phyloP scores from a whole-genome alignment of 2,888 invertebrate species.

The Poecilobothrus nobilitatus region DNA sequence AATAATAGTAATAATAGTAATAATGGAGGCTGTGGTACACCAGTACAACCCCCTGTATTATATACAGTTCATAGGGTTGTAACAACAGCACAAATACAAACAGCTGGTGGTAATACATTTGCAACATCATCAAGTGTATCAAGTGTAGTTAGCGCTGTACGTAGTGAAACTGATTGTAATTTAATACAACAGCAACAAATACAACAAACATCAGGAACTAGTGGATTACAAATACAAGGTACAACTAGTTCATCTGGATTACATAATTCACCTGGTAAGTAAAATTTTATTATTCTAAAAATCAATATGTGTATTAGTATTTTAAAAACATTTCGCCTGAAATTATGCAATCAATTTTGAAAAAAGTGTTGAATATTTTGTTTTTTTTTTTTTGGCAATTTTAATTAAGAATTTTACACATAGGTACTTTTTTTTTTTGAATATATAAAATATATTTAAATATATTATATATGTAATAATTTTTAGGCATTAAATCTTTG shows the following conservation, averaged over 20 bases:
- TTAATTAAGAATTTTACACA: too few relatives aligned
- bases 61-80: conserved; percentile 44
- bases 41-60: conserved; percentile 36
- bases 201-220: conserved; percentile 23
- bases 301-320: too few relatives aligned
- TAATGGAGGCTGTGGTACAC: conserved; percentile 25
- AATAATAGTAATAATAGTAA: conserved; percentile 20
- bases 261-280: conserved; percentile 37
- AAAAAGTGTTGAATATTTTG: too few relatives aligned
- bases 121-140: conserved; percentile 43
- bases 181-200: conserved; percentile 20
- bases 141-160: conserved; percentile 40
- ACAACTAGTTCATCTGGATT: conserved; percentile 28
- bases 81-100: conserved; percentile 43
- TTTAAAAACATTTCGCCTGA: too few relatives aligned
- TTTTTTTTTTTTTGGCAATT: too few relatives aligned
- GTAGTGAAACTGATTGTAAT: conserved; percentile 32
- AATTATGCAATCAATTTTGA: too few relatives aligned
- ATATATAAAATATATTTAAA: too few relatives aligned
- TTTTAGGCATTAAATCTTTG: too few relatives aligned
- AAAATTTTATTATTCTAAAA: not conserved
- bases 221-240: conserved; percentile 24
- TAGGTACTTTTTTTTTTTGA: too few relatives aligned
- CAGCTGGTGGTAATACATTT: conserved; percentile 38
- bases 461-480: too few relatives aligned